A percentile compares a stretch with the other conserved stretches of the same genome.
Evolutionary conservation across 2,797 vertebrate species (phyloP).

Genomic region (Sebastes minor): DNA sequence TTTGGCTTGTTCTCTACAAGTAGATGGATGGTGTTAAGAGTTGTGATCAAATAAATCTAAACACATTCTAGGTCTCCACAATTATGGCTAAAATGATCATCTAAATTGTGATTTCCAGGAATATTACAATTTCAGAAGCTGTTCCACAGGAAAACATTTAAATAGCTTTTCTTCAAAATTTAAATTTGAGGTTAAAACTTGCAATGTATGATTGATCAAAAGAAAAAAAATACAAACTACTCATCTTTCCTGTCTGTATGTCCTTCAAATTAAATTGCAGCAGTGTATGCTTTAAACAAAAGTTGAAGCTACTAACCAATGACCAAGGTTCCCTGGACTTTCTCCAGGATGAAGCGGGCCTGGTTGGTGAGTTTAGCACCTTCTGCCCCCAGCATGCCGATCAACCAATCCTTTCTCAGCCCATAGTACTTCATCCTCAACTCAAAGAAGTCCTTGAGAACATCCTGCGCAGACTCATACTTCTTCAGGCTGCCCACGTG

Average conservation of each 20-base stretch:
- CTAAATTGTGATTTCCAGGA: background rate
- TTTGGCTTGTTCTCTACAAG: constrained; percentile 96
- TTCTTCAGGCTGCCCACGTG: constrained; percentile 95
- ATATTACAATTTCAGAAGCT: background rate
- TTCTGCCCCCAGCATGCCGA: constrained; percentile 93
- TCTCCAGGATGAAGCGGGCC: constrained; percentile 98
- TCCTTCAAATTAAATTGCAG: too few species aligned
- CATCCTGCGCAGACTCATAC: constrained; percentile 89
- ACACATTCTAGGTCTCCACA: background rate
- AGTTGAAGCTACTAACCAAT: constrained; percentile 86
- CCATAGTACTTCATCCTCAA: constrained; percentile 92
- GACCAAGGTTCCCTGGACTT: constrained; percentile 93
- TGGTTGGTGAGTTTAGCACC: constrained; percentile 92
- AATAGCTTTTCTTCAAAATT: background rate
- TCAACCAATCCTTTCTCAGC: constrained; percentile 95
- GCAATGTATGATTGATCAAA: background rate
- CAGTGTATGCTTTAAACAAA: background rate
- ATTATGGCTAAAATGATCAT: background rate
- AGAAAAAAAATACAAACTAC: too few species aligned
- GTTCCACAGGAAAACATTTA: background rate
- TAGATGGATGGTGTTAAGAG: background rate
- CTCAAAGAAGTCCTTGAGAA: constrained; percentile 93
- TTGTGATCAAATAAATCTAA: background rate
- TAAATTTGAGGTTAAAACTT: background rate
- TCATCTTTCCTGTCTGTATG: too few species aligned